phyloP scores from a whole-genome alignment of 2,888 invertebrate species.

The Azorinus chamasolen region DNA sequence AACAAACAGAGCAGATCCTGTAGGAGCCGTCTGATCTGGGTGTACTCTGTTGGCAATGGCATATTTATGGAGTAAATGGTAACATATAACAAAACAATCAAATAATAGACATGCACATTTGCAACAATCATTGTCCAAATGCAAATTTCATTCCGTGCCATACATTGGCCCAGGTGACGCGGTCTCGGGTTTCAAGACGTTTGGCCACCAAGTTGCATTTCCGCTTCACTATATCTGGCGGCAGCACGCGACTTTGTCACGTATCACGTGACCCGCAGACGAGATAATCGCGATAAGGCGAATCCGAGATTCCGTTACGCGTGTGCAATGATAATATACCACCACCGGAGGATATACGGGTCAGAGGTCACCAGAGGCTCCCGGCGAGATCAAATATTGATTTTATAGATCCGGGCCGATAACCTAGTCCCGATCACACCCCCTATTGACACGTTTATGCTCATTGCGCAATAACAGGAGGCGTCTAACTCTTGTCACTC shows the following conservation, averaged over 20 bases:
- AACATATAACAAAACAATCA: background rate
- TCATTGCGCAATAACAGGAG: background rate
- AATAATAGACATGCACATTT: background rate
- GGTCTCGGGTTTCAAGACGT: constrained; percentile 2
- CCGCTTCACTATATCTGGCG: background rate
- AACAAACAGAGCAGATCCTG: too few species aligned
- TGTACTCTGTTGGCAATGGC: too few species aligned
- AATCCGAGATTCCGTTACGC: constrained; percentile 6
- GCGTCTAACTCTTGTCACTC: too few species aligned
- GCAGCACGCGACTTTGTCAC: constrained; percentile 51
- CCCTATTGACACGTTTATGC: constrained; percentile 1
- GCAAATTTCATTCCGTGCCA: background rate
- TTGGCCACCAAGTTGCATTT: too few species aligned
- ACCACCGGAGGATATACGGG: constrained; percentile 4
- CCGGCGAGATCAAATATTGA: constrained; percentile 8
- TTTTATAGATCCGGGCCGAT: background rate
- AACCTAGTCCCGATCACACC: background rate
- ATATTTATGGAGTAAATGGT: too few species aligned
- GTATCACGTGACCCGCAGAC: constrained; percentile 39
- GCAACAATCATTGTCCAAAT: background rate
- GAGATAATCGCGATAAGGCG: constrained; percentile 32
- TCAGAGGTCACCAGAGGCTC: background rate
- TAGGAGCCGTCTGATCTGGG: too few species aligned
- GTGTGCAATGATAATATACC: background rate
- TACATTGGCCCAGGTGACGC: too few species aligned